Base-by-base conservation (phyloP, 37 sponge, comb jelly and placozoan species). In the Cladorhizidae sp. region DNA sequence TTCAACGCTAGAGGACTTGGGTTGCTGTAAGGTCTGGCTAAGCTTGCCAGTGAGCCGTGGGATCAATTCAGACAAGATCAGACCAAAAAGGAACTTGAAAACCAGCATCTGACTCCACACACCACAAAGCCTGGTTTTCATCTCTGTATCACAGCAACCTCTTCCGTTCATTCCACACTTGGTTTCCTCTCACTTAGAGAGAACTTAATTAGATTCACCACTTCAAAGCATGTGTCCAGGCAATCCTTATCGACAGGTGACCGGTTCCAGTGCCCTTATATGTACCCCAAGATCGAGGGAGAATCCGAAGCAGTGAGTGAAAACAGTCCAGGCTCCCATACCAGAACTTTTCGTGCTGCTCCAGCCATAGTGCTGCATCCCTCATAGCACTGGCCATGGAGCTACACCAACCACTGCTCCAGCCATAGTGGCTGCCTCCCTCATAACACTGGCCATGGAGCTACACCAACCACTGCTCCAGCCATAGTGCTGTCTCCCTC, bases 1-100 rank as follows among this genome's bases (percentile, higher is more conserved):
- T 89, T 83, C 90, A 49, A 79, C 67, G n/a, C 75, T 65, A 57
- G 90, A 89, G 25, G 84, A 68, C 75, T 89, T 55, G 39, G 85
- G 75, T 28, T 84, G 56, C 57, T 89, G 85, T 40, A 89, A 51
- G 28, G 90, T 73, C 75, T 84, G 67, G 79, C 82, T 88, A n/a
- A 81, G 75, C 40, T 64, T 78, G 80, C 85, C n/a, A n/a, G n/a
- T n/a, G n/a, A n/a, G n/a, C n/a, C 54, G 72, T 35, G 83, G 65
- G 41, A 88, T 77, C 67, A 88, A 25, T 45, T 83, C 79, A 45
- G 67, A 71, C 40, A 83, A 55, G 72, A 72, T 26, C 40, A 88
- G 57, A 36, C 84, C 49, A 52, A 88, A 88, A 33, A 78, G 63
- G 67, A 73, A 83, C 40, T 69, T 64, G 54, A 83, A 88, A 22